Percentiles rank a stretch among this genome's conserved stretches.
Conservation (phyloP, 1,140 invertebrate species). For the Magallana angulata region DNA sequence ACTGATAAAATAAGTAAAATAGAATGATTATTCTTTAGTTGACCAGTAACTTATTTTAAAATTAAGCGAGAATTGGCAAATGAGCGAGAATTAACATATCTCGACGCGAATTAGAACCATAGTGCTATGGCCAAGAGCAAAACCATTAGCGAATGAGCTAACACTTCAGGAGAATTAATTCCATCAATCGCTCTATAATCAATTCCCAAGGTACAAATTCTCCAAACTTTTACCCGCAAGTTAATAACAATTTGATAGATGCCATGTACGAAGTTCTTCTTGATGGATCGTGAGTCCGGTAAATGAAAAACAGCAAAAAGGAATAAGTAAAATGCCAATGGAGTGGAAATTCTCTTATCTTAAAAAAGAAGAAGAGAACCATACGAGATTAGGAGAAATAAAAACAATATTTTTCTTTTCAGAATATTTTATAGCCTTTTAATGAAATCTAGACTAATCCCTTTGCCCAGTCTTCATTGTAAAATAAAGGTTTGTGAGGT, state of each 20-base stretch:
- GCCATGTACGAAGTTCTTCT: background rate
- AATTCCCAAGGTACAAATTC: conserved; percentile 39
- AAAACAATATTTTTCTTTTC: too few species aligned
- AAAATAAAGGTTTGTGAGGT: background rate
- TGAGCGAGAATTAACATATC: conserved; percentile 15
- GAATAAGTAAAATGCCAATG: background rate
- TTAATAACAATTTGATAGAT: conserved; percentile 40
- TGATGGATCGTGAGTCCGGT: background rate
- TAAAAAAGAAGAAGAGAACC: background rate
- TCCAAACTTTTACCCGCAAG: conserved; percentile 39
- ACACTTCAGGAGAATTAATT: conserved; percentile 41
- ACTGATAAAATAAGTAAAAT: too few species aligned
- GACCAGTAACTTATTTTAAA: background rate
- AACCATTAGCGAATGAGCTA: conserved; percentile 42
- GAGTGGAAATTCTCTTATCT: too few species aligned
- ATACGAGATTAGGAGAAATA: too few species aligned
- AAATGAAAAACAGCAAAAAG: background rate
- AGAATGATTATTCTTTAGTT: too few species aligned
- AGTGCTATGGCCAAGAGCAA: conserved; percentile 24
- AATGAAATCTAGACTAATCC: too few species aligned
- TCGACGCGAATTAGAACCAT: background rate
- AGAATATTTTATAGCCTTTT: too few species aligned
- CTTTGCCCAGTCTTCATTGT: too few species aligned
- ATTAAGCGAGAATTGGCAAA: background rate
- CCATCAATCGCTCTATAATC: conserved; percentile 43